These are phyloP conservation scores for Sarcophilus harrisii DNA, from an alignment of 2,797 vertebrate genomes.

Conservation along the genomic window DNA sequence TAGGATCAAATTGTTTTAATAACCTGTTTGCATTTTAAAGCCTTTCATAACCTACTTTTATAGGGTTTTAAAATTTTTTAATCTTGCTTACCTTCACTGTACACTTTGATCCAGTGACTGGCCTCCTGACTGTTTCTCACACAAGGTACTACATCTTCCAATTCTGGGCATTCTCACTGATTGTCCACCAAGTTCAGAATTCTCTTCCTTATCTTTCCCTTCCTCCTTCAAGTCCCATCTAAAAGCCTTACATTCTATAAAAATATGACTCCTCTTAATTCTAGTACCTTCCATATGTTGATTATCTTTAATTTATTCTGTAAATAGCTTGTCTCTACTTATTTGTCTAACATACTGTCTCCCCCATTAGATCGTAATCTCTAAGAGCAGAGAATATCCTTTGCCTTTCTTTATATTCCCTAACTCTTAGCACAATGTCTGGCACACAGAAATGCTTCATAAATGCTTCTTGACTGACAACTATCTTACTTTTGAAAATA, in stretches of 20 bases:
- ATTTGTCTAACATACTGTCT: neutral
- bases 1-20: no score
- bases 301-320: neutral
- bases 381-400: neutral
- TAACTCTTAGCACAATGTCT: neutral
- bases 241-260: neutral
- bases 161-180: no score
- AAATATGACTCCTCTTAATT: neutral
- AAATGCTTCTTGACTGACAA: neutral
- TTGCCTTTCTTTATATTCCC: neutral
- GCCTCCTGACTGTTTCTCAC: no score
- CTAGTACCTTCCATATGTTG: neutral
- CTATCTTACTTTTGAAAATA: neutral
- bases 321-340: neutral
- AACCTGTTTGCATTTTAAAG: no score
- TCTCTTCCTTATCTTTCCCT: neutral
- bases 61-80: no score
- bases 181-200: neutral
- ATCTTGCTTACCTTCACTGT: no score
- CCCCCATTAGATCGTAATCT: neutral
- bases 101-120: no score
- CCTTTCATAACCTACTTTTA: no score
- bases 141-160: no score
- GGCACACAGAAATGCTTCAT: neutral
- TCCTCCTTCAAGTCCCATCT: neutral